phyloP scores from a whole-genome alignment of 1,140 invertebrate genomes.

The Anoplolepis gracilipes region DNA sequence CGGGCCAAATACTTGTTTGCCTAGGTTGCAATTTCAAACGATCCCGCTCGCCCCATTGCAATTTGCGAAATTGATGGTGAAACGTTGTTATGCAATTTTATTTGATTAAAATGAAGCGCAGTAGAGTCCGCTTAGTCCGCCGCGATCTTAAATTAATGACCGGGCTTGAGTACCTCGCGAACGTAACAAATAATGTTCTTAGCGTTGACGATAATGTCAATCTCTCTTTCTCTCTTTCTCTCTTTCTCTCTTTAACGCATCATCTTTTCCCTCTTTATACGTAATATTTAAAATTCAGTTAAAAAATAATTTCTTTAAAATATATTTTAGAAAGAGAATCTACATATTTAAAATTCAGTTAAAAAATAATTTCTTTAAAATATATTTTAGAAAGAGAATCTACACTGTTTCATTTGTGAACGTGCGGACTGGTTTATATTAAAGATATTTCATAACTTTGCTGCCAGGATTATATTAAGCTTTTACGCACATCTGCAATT shows the following conservation, averaged over 20 bases:
- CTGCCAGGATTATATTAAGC: neutral
- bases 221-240: too few species aligned
- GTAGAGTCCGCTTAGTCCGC: neutral
- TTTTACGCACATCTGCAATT: conserved; percentile 18
- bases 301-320: neutral
- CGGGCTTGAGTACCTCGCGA: neutral
- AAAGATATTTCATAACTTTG: neutral
- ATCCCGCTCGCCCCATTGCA: conserved; percentile 14
- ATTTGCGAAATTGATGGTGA: conserved; percentile 59
- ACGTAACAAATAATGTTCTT: neutral
- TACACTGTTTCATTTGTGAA: neutral
- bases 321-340: neutral
- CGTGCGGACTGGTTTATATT: neutral
- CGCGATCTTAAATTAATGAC: neutral
- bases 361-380: neutral
- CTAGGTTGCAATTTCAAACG: conserved; percentile 54
- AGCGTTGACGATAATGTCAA: neutral
- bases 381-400: neutral
- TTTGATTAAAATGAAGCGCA: conserved; percentile 81
- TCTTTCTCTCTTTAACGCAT: neutral
- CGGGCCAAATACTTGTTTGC: conserved; percentile 66
- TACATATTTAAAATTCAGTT: neutral
- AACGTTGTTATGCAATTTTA: conserved; percentile 80
- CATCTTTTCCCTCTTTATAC: neutral
- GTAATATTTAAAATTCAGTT: neutral